phyloP scores from a whole-genome alignment of 2,888 invertebrate species.

The Choristoneura rosaceana region DNA sequence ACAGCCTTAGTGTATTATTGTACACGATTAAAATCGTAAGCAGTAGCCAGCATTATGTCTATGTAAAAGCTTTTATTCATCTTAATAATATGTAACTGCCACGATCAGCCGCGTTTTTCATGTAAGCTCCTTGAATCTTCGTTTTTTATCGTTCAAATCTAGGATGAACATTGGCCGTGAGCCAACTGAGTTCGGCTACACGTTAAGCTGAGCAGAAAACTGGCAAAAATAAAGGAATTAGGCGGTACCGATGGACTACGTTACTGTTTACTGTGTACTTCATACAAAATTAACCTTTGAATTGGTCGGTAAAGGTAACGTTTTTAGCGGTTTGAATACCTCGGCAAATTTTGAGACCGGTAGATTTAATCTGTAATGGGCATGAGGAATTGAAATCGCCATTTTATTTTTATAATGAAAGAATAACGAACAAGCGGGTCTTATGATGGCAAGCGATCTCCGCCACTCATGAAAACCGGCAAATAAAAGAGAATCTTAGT shows the following conservation, averaged over 20 bases:
- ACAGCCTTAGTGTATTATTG: no score
- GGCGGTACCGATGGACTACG: constrained; percentile 17
- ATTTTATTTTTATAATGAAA: no score
- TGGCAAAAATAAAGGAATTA: constrained; percentile 50
- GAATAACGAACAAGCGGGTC: no score
- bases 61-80: neutral
- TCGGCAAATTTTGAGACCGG: no score
- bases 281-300: neutral
- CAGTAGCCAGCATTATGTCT: neutral
- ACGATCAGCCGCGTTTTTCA: neutral
- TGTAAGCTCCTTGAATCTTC: constrained; percentile 43
- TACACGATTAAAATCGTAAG: neutral
- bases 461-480: no score
- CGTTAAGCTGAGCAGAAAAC: constrained; percentile 58
- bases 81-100: neutral
- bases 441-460: no score
- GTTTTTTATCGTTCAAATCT: constrained; percentile 60
- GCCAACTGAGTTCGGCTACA: constrained; percentile 62
- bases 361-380: no score
- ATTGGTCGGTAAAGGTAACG: neutral
- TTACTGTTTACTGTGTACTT: no score
- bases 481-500: no score
- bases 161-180: constrained; percentile 56
- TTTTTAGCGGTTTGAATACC: neutral
- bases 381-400: no score